phyloP scores from a whole-genome alignment of 2,888 invertebrate genomes.

The Limnephilus rhombicus region DNA sequence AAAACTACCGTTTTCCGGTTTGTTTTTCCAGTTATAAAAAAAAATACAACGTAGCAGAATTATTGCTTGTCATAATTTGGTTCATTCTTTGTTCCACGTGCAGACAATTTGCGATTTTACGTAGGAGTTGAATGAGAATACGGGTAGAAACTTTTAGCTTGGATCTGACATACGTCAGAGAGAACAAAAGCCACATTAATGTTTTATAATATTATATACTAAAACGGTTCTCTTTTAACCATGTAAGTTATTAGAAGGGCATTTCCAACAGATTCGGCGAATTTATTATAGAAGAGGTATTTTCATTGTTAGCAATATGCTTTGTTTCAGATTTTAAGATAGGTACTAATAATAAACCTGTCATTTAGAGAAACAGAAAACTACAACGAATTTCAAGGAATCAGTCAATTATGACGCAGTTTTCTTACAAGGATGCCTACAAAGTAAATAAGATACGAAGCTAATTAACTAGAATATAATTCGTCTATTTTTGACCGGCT shows the following conservation, averaged over 20 bases:
- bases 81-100: background rate
- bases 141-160: background rate
- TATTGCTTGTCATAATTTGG: background rate
- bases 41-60: background rate
- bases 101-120: background rate
- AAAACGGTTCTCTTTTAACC: background rate
- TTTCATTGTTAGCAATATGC: background rate
- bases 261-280: background rate
- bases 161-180: background rate
- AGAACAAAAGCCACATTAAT: background rate
- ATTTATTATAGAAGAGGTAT: background rate
- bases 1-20: background rate
- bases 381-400: background rate
- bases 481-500: no score
- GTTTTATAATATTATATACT: background rate
- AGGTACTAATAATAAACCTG: background rate
- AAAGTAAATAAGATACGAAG: background rate
- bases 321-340: background rate
- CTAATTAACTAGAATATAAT: no score
- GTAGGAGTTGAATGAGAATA: background rate
- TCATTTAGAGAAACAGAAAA: background rate
- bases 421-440: background rate
- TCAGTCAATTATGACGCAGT: background rate
- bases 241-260: background rate
- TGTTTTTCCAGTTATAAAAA: background rate